Conservation (phyloP, 2,888 invertebrate species). For the Dione juno region DNA sequence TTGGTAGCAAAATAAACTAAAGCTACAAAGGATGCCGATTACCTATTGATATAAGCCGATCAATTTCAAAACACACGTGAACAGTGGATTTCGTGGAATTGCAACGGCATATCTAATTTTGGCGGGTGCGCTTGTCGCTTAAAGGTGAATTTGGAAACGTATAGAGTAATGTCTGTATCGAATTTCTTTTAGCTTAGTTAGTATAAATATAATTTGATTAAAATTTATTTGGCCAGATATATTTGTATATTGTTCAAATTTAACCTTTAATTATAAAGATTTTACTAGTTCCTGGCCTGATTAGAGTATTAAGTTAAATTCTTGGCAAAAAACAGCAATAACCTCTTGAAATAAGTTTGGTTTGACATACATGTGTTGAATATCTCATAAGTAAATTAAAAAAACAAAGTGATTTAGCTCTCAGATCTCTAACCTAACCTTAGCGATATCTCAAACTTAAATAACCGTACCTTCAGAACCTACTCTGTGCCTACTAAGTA, state of each 20-base stretch:
- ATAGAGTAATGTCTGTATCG: conserved; percentile 37
- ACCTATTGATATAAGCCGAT: conserved; percentile 37
- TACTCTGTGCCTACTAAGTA: conserved; percentile 52
- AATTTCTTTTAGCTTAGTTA: not conserved
- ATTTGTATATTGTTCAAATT: too few relatives aligned
- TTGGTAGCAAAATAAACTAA: conserved; percentile 46
- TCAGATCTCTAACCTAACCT: too few relatives aligned
- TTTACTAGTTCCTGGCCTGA: too few relatives aligned
- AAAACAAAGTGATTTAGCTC: too few relatives aligned
- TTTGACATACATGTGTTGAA: too few relatives aligned
- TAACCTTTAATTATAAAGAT: too few relatives aligned
- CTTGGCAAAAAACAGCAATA: too few relatives aligned
- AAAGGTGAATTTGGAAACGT: conserved; percentile 30
- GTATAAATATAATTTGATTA: too few relatives aligned
- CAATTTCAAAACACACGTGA: conserved; percentile 32
- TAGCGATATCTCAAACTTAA: too few relatives aligned
- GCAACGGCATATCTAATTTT: conserved; percentile 36
- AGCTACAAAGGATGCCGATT: conserved; percentile 43
- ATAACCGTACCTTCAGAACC: conserved; percentile 17
- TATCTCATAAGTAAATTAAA: too few relatives aligned
- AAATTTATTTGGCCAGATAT: not conserved
- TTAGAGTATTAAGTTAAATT: too few relatives aligned
- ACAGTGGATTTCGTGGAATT: conserved; percentile 22
- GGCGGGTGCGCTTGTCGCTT: conserved; percentile 42
- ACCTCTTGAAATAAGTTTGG: too few relatives aligned